Percentiles rank a stretch among this genome's conserved stretches.
phyloP scores from a whole-genome alignment of 2,113 vertebrate species.

The Rhinopithecus roxellana region DNA sequence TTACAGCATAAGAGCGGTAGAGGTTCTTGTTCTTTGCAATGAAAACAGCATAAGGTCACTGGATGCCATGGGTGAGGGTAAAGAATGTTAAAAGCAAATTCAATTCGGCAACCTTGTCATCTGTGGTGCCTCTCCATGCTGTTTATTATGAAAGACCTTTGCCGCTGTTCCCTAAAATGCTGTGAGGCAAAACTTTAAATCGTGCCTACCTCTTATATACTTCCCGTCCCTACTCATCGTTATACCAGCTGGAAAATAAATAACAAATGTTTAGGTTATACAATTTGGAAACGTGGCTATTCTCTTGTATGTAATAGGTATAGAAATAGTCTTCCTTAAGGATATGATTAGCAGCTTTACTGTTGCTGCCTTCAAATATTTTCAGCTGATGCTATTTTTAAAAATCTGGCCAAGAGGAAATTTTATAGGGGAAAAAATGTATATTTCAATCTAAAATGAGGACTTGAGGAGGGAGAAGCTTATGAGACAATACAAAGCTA shows the following conservation, averaged over 20 bases:
- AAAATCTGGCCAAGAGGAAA: not conserved
- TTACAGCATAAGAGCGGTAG: slow-evolving; percentile 2
- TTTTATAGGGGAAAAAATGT: not conserved
- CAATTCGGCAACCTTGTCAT: slow-evolving; percentile 3
- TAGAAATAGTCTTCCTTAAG: slow-evolving; percentile 32
- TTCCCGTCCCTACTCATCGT: not conserved
- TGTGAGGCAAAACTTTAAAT: slow-evolving; percentile 44
- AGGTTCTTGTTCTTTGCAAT: slow-evolving; percentile 27
- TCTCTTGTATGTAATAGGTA: slow-evolving; percentile 18
- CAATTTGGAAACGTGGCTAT: slow-evolving; percentile 23
- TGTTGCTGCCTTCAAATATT: slow-evolving; percentile 54
- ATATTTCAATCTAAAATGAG: slow-evolving; percentile 11
- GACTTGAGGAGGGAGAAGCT: not conserved
- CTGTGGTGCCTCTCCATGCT: not conserved
- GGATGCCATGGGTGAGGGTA: not conserved
- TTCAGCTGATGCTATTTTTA: slow-evolving; percentile 30
- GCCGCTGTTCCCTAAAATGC: slow-evolving; percentile 7
- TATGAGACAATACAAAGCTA: slow-evolving; percentile 25
- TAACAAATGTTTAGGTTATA: slow-evolving; percentile 42
- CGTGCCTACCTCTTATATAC: not conserved
- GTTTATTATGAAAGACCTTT: slow-evolving; percentile 6
- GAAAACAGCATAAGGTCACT: not conserved
- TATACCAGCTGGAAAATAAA: slow-evolving; percentile 33
- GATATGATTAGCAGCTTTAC: slow-evolving; percentile 30
- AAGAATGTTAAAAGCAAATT: slow-evolving; percentile 55